These are phyloP conservation scores for Dendrocincla fuliginosa DNA, from an alignment of 2,797 vertebrate species.

Conservation along the genomic window DNA sequence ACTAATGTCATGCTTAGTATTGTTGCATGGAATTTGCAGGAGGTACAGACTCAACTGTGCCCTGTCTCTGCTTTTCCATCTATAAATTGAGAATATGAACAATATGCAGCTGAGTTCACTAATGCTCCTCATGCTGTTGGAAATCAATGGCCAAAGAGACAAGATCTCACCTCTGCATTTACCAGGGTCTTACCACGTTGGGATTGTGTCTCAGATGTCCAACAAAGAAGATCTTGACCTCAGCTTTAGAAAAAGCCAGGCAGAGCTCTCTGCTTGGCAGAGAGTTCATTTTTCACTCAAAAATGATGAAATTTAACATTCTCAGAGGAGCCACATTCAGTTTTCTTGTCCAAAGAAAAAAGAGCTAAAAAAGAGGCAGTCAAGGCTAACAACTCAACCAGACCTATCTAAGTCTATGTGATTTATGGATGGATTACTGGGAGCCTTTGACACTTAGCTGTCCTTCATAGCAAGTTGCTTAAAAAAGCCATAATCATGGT, in stretches of 20 bases:
- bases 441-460: background rate
- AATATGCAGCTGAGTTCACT: background rate
- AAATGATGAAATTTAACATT: background rate
- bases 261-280: background rate
- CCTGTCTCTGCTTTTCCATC: background rate
- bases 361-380: background rate
- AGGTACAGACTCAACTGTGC: background rate
- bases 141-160: background rate
- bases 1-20: fast-evolving
- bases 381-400: background rate
- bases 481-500: background rate
- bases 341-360: background rate
- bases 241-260: background rate
- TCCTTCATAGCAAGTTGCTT: background rate
- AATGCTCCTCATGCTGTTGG: background rate
- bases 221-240: background rate
- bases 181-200: background rate
- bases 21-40: background rate
- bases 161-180: background rate
- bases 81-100: background rate
- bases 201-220: background rate
- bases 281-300: background rate
- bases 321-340: background rate
- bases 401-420: background rate
- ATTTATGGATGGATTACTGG: background rate